These are phyloP conservation scores for Drosophila yakuba DNA, from an alignment of 1,140 invertebrate genomes.

Conservation along the genomic window DNA sequence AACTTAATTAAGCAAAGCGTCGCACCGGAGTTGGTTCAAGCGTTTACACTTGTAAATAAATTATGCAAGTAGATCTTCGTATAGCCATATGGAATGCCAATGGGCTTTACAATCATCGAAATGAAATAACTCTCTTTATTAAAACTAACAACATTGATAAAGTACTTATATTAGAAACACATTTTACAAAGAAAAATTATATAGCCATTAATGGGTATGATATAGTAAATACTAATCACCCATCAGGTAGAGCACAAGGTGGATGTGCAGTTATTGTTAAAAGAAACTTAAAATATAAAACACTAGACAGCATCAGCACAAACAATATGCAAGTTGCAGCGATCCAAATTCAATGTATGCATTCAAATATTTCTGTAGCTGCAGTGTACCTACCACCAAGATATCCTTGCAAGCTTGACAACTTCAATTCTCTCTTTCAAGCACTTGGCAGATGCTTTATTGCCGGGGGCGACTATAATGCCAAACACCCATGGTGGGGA, in stretches of 20 bases:
- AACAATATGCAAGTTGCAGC: background rate
- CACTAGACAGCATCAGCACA: too few species aligned
- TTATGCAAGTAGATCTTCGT: background rate
- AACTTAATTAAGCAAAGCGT: too few species aligned
- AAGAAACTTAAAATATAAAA: too few species aligned
- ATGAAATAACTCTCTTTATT: background rate
- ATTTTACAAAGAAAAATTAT: too few species aligned
- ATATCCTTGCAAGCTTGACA: background rate
- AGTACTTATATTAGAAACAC: too few species aligned
- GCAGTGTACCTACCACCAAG: background rate
- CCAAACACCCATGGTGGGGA: background rate
- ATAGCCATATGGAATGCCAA: background rate
- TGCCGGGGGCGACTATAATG: background rate
- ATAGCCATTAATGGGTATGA: too few species aligned
- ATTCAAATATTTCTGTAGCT: background rate
- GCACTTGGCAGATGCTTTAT: background rate
- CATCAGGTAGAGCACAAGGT: too few species aligned
- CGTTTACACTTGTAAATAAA: background rate
- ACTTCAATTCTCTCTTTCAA: background rate
- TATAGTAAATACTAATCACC: too few species aligned
- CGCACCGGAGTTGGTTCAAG: too few species aligned
- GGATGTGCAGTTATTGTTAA: too few species aligned
- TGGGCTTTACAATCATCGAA: background rate
- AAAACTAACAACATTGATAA: background rate
- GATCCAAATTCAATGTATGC: too few species aligned